Conservation (phyloP, 1,140 invertebrate genomes). For the Scaptomyza montana region DNA sequence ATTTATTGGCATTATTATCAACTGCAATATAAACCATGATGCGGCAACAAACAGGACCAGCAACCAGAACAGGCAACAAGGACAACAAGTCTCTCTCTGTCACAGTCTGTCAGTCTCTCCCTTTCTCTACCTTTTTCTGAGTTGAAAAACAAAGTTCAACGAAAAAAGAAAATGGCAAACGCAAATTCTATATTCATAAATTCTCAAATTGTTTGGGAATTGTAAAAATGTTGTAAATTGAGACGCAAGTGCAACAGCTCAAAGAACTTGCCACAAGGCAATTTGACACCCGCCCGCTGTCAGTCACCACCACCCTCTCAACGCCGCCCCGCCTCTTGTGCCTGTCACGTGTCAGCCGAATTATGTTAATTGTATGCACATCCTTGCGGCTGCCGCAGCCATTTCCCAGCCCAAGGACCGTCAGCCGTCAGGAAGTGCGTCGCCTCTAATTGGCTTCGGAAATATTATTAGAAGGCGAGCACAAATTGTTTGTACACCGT, state of each 20-base stretch:
- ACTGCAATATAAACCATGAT: constrained; percentile 82
- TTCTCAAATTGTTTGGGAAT: constrained; percentile 57
- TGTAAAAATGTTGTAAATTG: constrained; percentile 63
- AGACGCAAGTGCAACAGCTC: constrained; percentile 61
- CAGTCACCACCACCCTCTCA: neutral
- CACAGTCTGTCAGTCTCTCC: neutral
- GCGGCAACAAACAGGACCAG: constrained; percentile 45
- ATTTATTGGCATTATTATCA: constrained; percentile 83
- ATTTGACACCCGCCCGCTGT: constrained; percentile 56
- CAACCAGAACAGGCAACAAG: no score
- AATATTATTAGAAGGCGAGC: constrained; percentile 65
- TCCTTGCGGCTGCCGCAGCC: constrained; percentile 54
- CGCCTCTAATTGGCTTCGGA: constrained; percentile 73
- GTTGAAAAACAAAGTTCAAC: constrained; percentile 56
- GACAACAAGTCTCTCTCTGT: neutral
- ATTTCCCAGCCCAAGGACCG: constrained; percentile 9
- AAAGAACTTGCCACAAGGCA: constrained; percentile 33
- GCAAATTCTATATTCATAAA: constrained; percentile 80
- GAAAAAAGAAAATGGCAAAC: constrained; percentile 57
- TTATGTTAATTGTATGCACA: constrained; percentile 83
- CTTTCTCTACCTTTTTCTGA: neutral
- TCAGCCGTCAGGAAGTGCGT: constrained; percentile 37
- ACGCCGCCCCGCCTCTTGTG: neutral
- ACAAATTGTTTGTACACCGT: constrained; percentile 49
- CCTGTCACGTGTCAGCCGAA: constrained; percentile 82